Percentiles rank a stretch among this genome's conserved stretches.
These are phyloP conservation scores for Apodemus agrarius DNA, from an alignment of 2,797 vertebrate genomes.

Conservation along the genomic window DNA sequence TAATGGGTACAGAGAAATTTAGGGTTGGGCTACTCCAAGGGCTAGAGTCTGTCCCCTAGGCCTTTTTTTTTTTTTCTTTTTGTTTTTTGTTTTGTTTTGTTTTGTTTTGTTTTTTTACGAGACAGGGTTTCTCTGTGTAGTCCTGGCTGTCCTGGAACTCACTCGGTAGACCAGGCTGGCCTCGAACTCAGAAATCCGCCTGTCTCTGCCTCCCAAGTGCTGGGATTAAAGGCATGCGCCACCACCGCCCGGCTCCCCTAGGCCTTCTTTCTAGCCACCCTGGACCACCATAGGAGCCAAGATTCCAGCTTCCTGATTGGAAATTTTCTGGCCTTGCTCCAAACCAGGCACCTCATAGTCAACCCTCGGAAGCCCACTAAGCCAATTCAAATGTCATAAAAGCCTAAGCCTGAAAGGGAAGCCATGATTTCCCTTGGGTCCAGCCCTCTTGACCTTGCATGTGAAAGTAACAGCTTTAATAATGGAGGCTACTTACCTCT, in stretches of 20 bases:
- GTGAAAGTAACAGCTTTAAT: not conserved
- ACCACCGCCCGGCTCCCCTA: no score
- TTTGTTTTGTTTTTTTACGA: no score
- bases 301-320: not conserved
- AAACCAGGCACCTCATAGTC: not conserved
- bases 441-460: not conserved
- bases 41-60: not conserved
- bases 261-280: not conserved
- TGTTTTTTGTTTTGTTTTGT: no score
- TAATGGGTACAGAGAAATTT: not conserved
- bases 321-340: not conserved
- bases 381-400: not conserved
- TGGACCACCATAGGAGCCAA: accelerated
- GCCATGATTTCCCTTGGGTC: not conserved
- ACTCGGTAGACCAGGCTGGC: no score
- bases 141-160: no score
- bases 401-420: not conserved
- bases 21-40: not conserved
- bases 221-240: no score
- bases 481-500: slow-evolving; percentile 47
- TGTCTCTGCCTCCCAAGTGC: no score
- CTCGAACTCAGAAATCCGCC: no score
- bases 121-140: no score
- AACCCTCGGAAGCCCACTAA: not conserved
- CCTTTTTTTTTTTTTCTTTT: no score